phyloP scores from a whole-genome alignment of 2,888 invertebrate genomes.

The Oasisia sp. region DNA sequence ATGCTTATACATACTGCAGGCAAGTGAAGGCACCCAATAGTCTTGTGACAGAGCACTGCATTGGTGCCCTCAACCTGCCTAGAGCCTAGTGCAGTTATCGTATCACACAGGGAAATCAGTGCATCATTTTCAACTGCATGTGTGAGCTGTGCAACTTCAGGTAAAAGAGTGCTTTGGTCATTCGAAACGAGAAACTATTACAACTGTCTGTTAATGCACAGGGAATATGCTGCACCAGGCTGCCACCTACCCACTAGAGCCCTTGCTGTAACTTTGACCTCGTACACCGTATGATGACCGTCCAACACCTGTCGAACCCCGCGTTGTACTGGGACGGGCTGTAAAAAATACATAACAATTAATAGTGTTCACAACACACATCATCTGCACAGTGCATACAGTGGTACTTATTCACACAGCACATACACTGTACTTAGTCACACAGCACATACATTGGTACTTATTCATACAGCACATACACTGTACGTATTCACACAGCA shows the following conservation, averaged over 20 bases:
- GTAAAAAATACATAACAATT: background rate
- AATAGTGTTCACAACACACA: background rate
- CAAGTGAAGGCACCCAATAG: background rate
- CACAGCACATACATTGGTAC: too few species aligned
- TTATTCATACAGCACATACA: too few species aligned
- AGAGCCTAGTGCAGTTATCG: background rate
- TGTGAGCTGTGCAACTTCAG: background rate
- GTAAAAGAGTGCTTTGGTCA: background rate
- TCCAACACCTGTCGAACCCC: background rate
- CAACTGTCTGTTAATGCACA: background rate
- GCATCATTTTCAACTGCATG: background rate
- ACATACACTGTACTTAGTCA: too few species aligned
- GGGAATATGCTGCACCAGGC: background rate
- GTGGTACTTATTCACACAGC: background rate
- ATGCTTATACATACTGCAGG: background rate
- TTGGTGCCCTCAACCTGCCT: background rate
- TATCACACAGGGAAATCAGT: background rate
- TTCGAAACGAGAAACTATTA: background rate
- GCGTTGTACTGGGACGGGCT: background rate
- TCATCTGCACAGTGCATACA: background rate
- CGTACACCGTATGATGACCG: background rate
- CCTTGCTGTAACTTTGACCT: background rate
- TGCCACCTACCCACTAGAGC: conserved; percentile 10
- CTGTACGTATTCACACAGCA: too few species aligned
- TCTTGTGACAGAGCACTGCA: background rate